phyloP scores from a whole-genome alignment of 2,113 vertebrate genomes.

The Turnix velox region DNA sequence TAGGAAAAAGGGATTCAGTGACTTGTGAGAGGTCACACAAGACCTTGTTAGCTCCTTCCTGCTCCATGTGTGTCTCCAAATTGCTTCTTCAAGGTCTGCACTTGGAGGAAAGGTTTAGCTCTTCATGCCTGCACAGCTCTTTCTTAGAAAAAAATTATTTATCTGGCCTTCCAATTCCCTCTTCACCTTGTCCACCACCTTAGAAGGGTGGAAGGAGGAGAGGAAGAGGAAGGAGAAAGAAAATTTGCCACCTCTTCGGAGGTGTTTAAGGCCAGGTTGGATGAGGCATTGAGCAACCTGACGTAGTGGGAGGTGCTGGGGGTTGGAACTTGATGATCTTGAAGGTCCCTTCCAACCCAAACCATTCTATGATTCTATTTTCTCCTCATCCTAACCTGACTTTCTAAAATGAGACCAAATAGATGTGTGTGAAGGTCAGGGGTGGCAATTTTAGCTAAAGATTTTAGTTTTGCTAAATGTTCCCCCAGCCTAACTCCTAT shows the following conservation, averaged over 20 bases:
- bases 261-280: too few relatives aligned
- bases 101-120: neutral
- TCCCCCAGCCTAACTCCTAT: neutral
- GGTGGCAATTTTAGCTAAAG: conserved; percentile 39
- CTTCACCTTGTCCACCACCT: neutral
- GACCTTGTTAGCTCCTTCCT: too few relatives aligned
- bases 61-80: neutral
- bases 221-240: neutral
- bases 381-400: neutral
- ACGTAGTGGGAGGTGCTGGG: too few relatives aligned
- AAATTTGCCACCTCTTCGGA: neutral
- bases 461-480: conserved; percentile 47
- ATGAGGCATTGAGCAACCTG: too few relatives aligned
- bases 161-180: neutral
- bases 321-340: too few relatives aligned
- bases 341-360: too few relatives aligned
- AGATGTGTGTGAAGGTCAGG: conserved; percentile 10
- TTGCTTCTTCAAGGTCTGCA: rapidly evolving
- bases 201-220: rapidly evolving
- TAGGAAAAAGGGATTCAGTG: neutral
- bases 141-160: neutral
- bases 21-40: neutral
- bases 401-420: conserved; percentile 22
- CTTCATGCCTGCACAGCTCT: neutral
- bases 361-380: neutral